A percentile compares a stretch with the other conserved stretches of the same genome.
Conservation (phyloP, 23 tunicate genomes). For the Trididemnum miniatum region DNA sequence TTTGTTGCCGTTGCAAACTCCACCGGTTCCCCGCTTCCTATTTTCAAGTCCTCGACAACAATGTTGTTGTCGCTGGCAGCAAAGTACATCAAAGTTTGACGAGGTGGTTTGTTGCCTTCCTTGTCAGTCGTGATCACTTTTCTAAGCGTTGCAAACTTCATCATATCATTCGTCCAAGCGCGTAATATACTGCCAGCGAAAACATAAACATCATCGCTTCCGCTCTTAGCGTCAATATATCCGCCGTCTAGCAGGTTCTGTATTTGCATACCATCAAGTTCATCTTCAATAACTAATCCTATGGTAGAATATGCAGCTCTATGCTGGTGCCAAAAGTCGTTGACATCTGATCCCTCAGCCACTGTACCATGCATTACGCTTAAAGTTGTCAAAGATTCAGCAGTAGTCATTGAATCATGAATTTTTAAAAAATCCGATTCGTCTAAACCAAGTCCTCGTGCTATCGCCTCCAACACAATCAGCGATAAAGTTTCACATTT, state of each 20-base stretch:
- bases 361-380: not conserved
- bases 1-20: not conserved
- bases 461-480: not conserved
- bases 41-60: not conserved
- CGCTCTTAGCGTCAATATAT: not conserved
- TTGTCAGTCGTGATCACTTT: not conserved
- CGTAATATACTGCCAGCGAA: not conserved
- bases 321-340: not conserved
- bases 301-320: not conserved
- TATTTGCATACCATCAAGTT: not conserved
- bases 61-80: not conserved
- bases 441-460: not conserved
- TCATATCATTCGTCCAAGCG: not conserved
- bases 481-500: not conserved
- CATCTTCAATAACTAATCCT: not conserved
- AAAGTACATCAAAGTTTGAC: not conserved
- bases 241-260: not conserved
- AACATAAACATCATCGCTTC: not conserved
- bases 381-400: not conserved
- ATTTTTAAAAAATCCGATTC: not conserved
- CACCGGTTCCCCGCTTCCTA: not conserved
- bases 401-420: not conserved
- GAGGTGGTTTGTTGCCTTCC: not conserved
- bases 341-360: not conserved
- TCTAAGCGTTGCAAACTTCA: not conserved